phyloP scores from a whole-genome alignment of 2,113 vertebrate genomes.

The Pterocles burchelli region DNA sequence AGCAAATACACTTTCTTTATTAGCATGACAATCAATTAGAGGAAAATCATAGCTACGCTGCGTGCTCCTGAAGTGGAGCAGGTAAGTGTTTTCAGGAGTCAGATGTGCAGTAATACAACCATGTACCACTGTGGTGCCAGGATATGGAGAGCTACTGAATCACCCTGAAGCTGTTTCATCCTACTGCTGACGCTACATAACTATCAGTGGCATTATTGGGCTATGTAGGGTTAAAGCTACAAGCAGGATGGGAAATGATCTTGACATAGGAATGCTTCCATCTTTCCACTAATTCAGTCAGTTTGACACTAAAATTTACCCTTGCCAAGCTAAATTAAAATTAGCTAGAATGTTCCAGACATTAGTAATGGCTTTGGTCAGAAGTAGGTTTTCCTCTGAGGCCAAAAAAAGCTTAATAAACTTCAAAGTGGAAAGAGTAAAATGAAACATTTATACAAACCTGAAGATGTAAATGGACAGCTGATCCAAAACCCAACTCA shows the following conservation, averaged over 20 bases:
- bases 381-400: background rate
- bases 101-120: background rate
- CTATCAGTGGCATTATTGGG: background rate
- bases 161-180: background rate
- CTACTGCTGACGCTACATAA: background rate
- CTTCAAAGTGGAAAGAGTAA: background rate
- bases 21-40: background rate
- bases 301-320: background rate
- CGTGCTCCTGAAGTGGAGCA: background rate
- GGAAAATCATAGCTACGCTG: background rate
- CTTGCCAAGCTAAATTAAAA: background rate
- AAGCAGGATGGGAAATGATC: background rate
- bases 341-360: background rate
- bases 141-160: background rate
- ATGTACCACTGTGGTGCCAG: background rate
- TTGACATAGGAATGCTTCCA: background rate
- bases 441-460: background rate
- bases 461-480: background rate
- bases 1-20: background rate
- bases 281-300: background rate
- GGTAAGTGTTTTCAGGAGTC: background rate
- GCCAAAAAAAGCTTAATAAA: background rate
- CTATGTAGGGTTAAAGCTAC: background rate
- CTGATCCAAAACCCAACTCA: background rate
- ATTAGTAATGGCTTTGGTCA: background rate